Evolutionary conservation across 2,888 invertebrate genomes (phyloP).

Genomic region (Ditylenchus weischeri): DNA sequence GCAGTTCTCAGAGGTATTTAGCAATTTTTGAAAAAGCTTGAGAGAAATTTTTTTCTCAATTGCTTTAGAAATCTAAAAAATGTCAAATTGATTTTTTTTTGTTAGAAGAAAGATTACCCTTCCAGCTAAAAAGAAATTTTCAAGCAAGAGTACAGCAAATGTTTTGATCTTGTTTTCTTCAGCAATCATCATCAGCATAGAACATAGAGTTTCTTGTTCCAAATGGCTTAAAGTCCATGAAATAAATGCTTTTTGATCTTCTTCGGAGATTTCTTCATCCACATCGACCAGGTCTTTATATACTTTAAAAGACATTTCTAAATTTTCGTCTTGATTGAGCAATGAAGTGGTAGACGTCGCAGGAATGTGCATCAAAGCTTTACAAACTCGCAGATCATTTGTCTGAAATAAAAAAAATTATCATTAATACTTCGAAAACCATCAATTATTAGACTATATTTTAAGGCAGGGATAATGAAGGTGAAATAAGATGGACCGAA

Average conservation of each 20-base stretch:
- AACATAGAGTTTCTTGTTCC: too few species aligned
- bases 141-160: background rate
- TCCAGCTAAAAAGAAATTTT: background rate
- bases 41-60: background rate
- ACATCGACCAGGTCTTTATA: background rate
- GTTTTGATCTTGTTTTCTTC: background rate
- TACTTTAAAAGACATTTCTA: background rate
- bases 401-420: background rate
- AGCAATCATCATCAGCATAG: background rate
- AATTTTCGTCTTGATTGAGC: background rate
- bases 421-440: background rate
- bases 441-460: too few species aligned
- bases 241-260: background rate
- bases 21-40: background rate
- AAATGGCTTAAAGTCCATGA: background rate
- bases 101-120: background rate
- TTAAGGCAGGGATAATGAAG: too few species aligned
- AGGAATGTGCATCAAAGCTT: slow-evolving; percentile 5
- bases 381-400: background rate
- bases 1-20: background rate
- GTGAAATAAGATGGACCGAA: too few species aligned
- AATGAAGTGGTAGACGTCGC: background rate
- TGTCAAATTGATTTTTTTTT: background rate
- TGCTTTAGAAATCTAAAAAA: slow-evolving; percentile 2
- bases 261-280: background rate